phyloP scores from a whole-genome alignment of 2,888 invertebrate species.

The Arge pagana region DNA sequence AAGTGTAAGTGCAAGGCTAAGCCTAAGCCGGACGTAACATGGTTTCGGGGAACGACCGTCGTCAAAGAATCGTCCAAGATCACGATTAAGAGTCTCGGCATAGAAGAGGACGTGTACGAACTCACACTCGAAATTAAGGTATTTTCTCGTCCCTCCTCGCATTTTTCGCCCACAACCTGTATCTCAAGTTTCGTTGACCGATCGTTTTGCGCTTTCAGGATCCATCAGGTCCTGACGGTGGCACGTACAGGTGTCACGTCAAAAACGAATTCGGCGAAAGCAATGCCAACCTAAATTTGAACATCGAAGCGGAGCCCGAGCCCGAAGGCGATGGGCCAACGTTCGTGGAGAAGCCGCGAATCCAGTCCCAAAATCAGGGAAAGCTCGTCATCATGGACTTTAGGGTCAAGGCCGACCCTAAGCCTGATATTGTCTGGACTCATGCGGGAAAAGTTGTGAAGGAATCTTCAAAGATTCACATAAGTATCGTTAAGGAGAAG shows the following conservation, averaged over 20 bases:
- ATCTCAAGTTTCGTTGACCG: not conserved
- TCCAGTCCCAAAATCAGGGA: conserved; percentile 81
- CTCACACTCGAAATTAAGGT: conserved; percentile 82
- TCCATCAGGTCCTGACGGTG: conserved; percentile 80
- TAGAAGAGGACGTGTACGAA: conserved; percentile 86
- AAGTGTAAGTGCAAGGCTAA: conserved; percentile 95
- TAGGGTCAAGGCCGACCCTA: conserved; percentile 80
- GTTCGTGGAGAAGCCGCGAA: conserved; percentile 89
- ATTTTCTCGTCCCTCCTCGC: conserved; percentile 36
- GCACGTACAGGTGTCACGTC: conserved; percentile 91
- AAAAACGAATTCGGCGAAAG: conserved; percentile 96
- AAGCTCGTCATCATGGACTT: conserved; percentile 89
- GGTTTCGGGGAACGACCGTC: conserved; percentile 89
- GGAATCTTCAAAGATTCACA: conserved; percentile 81
- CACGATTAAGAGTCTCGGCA: conserved; percentile 75
- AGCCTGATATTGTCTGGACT: conserved; percentile 82
- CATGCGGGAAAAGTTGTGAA: conserved; percentile 78
- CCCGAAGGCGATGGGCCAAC: conserved; percentile 92
- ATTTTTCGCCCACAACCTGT: too few relatives aligned
- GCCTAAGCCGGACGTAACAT: conserved; percentile 92
- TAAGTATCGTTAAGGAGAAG: conserved; percentile 71
- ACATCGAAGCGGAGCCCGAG: conserved; percentile 96
- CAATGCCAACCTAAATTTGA: conserved; percentile 94
- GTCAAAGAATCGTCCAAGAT: conserved; percentile 86
- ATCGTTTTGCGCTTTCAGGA: conserved; percentile 63